Evolutionary conservation across 2,113 vertebrate genomes (phyloP).

Genomic region (Choloepus hoffmanni): DNA sequence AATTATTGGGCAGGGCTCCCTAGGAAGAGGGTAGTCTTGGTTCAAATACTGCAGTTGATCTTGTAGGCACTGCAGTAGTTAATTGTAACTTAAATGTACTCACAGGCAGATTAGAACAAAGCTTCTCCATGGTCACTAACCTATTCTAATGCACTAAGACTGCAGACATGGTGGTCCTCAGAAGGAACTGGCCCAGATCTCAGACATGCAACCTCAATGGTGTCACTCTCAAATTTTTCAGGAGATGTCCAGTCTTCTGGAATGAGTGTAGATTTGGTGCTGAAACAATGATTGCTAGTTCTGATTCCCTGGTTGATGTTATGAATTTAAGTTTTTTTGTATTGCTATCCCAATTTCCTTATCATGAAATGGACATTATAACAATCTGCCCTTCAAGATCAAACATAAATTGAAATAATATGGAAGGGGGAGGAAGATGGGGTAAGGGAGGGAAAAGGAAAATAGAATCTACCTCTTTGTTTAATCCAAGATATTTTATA

Average conservation of each 20-base stretch:
- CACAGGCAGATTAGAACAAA: neutral
- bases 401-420: conserved; percentile 38
- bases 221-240: neutral
- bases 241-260: neutral
- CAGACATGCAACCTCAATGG: neutral
- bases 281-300: neutral
- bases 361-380: conserved; percentile 30
- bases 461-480: neutral
- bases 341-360: conserved; percentile 4
- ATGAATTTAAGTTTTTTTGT: conserved; percentile 20
- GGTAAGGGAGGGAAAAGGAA: neutral
- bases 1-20: neutral
- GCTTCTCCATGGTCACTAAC: neutral
- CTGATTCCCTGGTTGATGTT: neutral
- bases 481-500: conserved; percentile 16
- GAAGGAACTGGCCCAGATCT: neutral
- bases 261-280: neutral
- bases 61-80: neutral
- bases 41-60: neutral
- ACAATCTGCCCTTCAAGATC: neutral
- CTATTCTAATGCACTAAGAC: neutral
- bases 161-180: neutral
- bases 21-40: neutral
- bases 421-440: accelerated
- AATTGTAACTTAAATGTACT: neutral